These are phyloP conservation scores for Eristalis pertinax DNA, from an alignment of 2,888 invertebrate genomes.

Conservation along the genomic window DNA sequence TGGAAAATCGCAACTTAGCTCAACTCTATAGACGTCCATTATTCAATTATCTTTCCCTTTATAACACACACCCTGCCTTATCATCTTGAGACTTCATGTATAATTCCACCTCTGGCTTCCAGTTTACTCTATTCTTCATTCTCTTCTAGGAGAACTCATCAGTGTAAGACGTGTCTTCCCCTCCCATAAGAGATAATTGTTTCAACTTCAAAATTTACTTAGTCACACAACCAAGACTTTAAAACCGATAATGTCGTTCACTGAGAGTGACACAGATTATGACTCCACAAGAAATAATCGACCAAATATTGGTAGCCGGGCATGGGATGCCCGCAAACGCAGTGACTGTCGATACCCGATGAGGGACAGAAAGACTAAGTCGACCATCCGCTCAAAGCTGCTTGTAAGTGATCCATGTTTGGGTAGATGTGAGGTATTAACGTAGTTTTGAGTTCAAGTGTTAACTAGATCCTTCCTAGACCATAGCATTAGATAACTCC, in stretches of 20 bases:
- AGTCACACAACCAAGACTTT: not conserved
- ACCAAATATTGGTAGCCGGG: constrained; percentile 37
- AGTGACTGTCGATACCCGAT: constrained; percentile 20
- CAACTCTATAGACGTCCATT: too few species aligned
- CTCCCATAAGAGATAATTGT: not conserved
- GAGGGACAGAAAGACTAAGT: constrained; percentile 49
- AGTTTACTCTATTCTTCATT: not conserved
- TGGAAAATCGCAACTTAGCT: too few species aligned
- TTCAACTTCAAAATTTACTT: not conserved
- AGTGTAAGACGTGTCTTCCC: not conserved
- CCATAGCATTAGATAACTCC: not conserved
- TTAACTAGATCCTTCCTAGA: not conserved
- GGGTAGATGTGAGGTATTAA: not conserved
- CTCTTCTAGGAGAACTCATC: constrained; percentile 33
- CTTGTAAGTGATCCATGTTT: constrained; percentile 34
- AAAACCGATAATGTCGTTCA: constrained; percentile 44
- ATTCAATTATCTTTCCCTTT: too few species aligned
- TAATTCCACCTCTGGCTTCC: not conserved
- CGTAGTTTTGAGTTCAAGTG: not conserved
- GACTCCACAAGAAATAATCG: constrained; percentile 58
- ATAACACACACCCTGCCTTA: too few species aligned
- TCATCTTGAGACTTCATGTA: not conserved
- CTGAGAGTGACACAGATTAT: constrained; percentile 63
- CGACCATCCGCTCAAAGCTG: constrained; percentile 26
- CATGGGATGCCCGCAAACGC: constrained; percentile 49